phyloP scores from a whole-genome alignment of 2,113 vertebrate genomes.

The Melozone crissalis region DNA sequence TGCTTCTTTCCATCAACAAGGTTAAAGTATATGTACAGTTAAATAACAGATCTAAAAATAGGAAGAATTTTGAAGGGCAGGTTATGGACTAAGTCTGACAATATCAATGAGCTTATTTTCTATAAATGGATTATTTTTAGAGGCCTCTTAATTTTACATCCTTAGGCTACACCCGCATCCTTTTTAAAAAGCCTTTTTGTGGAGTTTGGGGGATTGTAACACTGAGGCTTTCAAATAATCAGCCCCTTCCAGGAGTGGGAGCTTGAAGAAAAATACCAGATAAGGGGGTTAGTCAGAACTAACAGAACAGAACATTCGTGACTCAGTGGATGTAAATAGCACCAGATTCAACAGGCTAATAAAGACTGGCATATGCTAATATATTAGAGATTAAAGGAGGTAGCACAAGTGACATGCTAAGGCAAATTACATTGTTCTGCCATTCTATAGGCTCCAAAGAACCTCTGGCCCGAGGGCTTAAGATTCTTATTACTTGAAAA shows the following conservation, averaged over 20 bases:
- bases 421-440: background rate
- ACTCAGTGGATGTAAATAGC: background rate
- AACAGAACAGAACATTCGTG: background rate
- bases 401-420: background rate
- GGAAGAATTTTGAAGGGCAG: slow-evolving; percentile 53
- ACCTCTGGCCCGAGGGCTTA: background rate
- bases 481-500: background rate
- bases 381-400: background rate
- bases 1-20: slow-evolving; percentile 56
- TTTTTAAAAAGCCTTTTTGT: background rate
- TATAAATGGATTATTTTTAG: slow-evolving; percentile 15
- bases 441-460: background rate
- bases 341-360: background rate
- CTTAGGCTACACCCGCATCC: background rate
- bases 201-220: background rate
- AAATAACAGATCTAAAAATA: slow-evolving; percentile 59
- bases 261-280: background rate
- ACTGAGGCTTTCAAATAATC: background rate
- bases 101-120: background rate
- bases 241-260: background rate
- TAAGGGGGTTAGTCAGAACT: background rate
- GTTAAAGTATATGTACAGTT: slow-evolving; percentile 58
- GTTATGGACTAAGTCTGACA: slow-evolving; percentile 32
- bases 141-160: background rate
- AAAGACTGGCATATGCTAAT: background rate